Conservation (phyloP, 2,888 invertebrate species). For the Electrophaes corylata region DNA sequence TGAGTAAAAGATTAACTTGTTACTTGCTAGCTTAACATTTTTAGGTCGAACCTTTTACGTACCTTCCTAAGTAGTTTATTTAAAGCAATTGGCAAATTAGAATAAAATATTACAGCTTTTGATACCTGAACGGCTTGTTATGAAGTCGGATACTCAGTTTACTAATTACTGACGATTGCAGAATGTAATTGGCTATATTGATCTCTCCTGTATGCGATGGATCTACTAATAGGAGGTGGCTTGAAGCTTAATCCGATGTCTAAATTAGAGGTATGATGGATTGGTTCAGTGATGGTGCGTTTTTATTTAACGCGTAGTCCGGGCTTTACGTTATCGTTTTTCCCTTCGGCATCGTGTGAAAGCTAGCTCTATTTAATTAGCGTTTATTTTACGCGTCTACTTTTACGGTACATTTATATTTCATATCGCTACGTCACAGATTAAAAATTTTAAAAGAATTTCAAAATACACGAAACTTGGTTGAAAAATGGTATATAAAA, state of each 20-base stretch:
- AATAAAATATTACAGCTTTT: not conserved
- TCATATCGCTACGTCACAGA: too few species aligned
- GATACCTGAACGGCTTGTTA: not conserved
- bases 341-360: slow-evolving; percentile 51
- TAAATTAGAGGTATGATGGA: slow-evolving; percentile 55
- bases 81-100: not conserved
- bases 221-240: slow-evolving; percentile 10
- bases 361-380: slow-evolving; percentile 49
- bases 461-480: too few species aligned
- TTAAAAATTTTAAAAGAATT: too few species aligned
- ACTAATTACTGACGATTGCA: not conserved
- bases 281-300: slow-evolving; percentile 55
- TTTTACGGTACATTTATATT: not conserved
- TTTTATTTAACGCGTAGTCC: slow-evolving; percentile 45
- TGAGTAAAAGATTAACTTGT: too few species aligned
- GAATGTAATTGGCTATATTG: not conserved
- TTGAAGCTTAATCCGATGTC: slow-evolving; percentile 33
- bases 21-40: too few species aligned
- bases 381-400: slow-evolving; percentile 17
- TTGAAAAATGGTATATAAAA: too few species aligned
- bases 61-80: too few species aligned
- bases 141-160: not conserved
- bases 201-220: slow-evolving; percentile 6
- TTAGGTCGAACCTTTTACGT: too few species aligned
- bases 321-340: slow-evolving; percentile 61